Percentiles rank a stretch among this genome's conserved stretches.
Evolutionary conservation across 2,888 invertebrate genomes (phyloP).

Genomic region (Ariolimax columbianus): DNA sequence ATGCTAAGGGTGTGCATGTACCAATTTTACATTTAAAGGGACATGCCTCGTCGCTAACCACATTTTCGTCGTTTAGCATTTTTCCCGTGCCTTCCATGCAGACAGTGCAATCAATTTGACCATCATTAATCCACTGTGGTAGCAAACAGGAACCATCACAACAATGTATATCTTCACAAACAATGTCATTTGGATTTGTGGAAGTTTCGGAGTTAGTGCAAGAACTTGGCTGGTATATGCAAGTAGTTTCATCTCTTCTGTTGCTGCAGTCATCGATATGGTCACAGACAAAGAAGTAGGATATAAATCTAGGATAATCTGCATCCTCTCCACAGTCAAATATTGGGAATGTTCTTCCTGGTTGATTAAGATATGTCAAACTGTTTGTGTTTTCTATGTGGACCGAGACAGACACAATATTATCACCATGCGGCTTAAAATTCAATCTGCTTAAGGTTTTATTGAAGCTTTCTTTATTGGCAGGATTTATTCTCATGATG

Average conservation of each 20-base stretch:
- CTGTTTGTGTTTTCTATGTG: background rate
- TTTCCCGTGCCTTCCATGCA: background rate
- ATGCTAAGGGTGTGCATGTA: background rate
- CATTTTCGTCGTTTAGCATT: background rate
- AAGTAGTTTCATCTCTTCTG: background rate
- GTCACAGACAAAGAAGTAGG: slow-evolving; percentile 21
- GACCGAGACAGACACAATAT: slow-evolving; percentile 13
- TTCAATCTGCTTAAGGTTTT: background rate
- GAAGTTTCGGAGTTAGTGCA: background rate
- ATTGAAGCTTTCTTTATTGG: background rate
- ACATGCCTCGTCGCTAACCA: background rate
- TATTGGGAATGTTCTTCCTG: too few relatives aligned
- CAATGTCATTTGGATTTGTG: background rate
- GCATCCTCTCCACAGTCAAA: slow-evolving; percentile 12
- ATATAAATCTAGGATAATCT: background rate
- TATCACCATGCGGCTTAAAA: background rate
- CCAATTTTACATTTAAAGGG: slow-evolving; percentile 30
- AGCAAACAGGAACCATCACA: slow-evolving; percentile 28
- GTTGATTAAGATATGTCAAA: background rate
- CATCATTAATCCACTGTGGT: slow-evolving; percentile 1
- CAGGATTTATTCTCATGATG: background rate
- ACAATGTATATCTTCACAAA: background rate
- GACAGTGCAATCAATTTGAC: slow-evolving; percentile 26
- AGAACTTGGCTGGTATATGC: too few relatives aligned
- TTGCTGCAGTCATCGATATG: slow-evolving; percentile 4